Percentiles rank a stretch among this genome's conserved stretches.
These are phyloP conservation scores for Hippocampus zosterae DNA, from an alignment of 2,113 vertebrate species.

Conservation along the genomic window DNA sequence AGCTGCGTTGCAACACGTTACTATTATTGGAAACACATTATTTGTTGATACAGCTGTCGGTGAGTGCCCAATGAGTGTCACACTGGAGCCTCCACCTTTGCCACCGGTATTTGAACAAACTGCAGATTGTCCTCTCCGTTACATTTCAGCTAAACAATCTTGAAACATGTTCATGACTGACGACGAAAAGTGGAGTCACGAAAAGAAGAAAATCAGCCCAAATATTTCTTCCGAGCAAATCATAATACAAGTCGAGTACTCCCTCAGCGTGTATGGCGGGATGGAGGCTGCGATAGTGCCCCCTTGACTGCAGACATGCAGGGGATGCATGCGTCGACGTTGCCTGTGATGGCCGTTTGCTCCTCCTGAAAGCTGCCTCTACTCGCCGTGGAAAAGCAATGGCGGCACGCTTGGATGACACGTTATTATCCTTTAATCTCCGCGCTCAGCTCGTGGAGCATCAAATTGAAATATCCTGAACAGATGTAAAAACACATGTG, in stretches of 20 bases:
- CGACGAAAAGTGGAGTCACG: conserved; percentile 44
- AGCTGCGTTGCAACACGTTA: too few species aligned
- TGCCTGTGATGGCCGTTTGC: conserved; percentile 64
- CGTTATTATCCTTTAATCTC: conserved; percentile 86
- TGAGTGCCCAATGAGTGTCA: background rate
- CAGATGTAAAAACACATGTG: conserved; percentile 99
- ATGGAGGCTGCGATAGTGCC: conserved; percentile 39
- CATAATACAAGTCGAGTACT: conserved; percentile 43
- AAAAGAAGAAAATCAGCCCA: conserved; percentile 60
- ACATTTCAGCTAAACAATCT: conserved; percentile 73
- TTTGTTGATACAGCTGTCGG: background rate
- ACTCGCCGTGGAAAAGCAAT: conserved; percentile 71
- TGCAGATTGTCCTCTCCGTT: conserved; percentile 51
- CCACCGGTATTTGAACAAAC: conserved; percentile 48
- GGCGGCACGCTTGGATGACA: conserved; percentile 72
- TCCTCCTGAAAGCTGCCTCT: conserved; percentile 61
- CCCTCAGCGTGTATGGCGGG: conserved; percentile 33
- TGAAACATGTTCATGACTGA: conserved; percentile 77
- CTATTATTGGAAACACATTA: background rate
- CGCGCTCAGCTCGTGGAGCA: conserved; percentile 84
- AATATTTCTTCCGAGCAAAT: conserved; percentile 78
- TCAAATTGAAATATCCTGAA: conserved; percentile 99
- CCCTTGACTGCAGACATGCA: conserved; percentile 68
- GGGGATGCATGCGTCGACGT: conserved; percentile 54
- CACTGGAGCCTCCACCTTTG: conserved; percentile 25